Base-by-base conservation (phyloP, 2,888 invertebrate species). In the Scaptomyza polygonia region DNA sequence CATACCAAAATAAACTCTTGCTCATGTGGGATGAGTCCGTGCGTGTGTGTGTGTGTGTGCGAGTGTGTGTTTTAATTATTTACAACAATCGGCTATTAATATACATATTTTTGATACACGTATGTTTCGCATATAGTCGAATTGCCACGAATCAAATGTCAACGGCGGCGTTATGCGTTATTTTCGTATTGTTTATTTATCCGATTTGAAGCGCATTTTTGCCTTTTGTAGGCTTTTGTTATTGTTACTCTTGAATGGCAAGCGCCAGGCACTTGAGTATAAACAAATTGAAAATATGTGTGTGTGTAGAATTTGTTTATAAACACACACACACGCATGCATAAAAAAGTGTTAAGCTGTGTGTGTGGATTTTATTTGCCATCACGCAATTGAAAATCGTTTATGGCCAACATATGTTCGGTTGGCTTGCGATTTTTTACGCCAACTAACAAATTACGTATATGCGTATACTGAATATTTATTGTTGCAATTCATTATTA, bases 1-100 rank as follows among this genome's bases (percentile, higher is more conserved):
- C 70, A 82, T 68, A 79, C 83, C 52, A 67, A 85, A 86, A 85
- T 85, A 85, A 80, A 76, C 61, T 76, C 64, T 85, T 85, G 86
- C 80, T 86, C 85, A 85, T 87, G 65, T 79, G 73, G 69, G 72
- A 36, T 69, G 72, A 49, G 68, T 47, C 67, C 58, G 57, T 21
- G 45, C 44, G 39, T 51, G 53, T 56, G 40, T 39, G 58, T 34
- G 53, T 66, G 85, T 77, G 71, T 79, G 72, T 69, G 43, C 51
- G 54, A 64, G 45, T 44, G 36, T 36, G 62, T 53, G 14, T 77
- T 79, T 70, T 82, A 85, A 82, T 83, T 82, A 85, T 83, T 78
- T 85, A 85, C 82, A 82, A 78, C 83, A 80, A 70, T 76, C 56
- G 62, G 63, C 63, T 77, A 84, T 81, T 58, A 81, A 84, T 79